Percentiles rank a stretch among this genome's conserved stretches.
phyloP scores from a whole-genome alignment of 2,888 invertebrate species.

The Dichetophora obliterata region DNA sequence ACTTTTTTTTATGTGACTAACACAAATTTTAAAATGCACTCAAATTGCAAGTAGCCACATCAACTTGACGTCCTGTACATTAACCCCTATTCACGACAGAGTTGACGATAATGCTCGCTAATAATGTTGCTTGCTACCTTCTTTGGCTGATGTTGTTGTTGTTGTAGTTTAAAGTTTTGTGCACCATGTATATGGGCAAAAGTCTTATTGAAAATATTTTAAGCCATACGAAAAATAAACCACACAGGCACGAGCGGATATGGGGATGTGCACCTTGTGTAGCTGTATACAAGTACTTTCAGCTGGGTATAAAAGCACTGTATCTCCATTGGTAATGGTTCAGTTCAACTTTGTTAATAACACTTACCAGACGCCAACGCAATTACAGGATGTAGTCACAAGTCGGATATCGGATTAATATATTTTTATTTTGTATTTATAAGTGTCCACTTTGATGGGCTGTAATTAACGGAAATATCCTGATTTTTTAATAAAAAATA shows the following conservation, averaged over 20 bases:
- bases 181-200: not conserved
- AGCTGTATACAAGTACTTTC: not conserved
- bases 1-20: too few relatives aligned
- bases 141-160: not conserved
- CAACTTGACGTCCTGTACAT: not conserved
- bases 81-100: not conserved
- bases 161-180: not conserved
- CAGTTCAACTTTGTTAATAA: constrained; percentile 60
- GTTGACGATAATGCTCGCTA: constrained; percentile 24
- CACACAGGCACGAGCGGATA: constrained; percentile 4
- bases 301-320: constrained; percentile 57
- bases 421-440: not conserved
- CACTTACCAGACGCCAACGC: constrained; percentile 24
- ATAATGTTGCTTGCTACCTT: constrained; percentile 21
- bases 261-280: constrained; percentile 7
- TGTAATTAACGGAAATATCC: too few relatives aligned
- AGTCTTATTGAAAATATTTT: constrained; percentile 20
- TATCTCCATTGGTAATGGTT: constrained; percentile 54
- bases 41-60: not conserved
- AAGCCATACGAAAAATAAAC: constrained; percentile 1
- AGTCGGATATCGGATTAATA: not conserved
- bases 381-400: not conserved
- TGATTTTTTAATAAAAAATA: too few relatives aligned
- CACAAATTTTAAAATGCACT: not conserved
- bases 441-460: too few relatives aligned